Conservation (phyloP, 2,797 vertebrate genomes). For the Hypotaenidia okinawae region DNA sequence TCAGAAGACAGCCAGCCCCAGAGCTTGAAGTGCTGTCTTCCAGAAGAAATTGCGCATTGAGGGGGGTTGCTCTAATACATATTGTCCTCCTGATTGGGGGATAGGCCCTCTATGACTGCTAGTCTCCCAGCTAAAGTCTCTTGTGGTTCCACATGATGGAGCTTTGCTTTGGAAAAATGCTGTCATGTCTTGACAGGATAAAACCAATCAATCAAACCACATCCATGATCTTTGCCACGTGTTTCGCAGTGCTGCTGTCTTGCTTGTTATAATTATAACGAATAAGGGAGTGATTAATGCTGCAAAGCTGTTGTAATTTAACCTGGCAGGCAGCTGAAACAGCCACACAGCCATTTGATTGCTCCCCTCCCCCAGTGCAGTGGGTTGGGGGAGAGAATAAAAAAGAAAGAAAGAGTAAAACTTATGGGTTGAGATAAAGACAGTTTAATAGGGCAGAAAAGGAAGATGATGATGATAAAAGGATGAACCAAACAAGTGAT, state of each 20-base stretch:
- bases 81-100: slow-evolving; percentile 77
- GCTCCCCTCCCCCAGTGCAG: no score
- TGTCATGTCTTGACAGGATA: not conserved
- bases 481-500: no score
- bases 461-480: no score
- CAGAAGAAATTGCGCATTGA: slow-evolving; percentile 69
- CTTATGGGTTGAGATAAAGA: no score
- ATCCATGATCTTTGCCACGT: not conserved
- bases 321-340: no score
- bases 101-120: slow-evolving; percentile 74
- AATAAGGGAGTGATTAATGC: not conserved
- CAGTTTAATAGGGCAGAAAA: no score
- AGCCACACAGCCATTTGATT: no score
- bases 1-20: slow-evolving; percentile 69
- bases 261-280: not conserved
- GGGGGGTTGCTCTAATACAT: slow-evolving; percentile 80
- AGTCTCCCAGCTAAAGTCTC: slow-evolving; percentile 76
- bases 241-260: not conserved
- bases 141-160: slow-evolving; percentile 74
- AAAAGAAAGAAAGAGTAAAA: no score
- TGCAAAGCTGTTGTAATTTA: not conserved
- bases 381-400: no score
- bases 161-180: slow-evolving; percentile 75
- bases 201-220: not conserved
- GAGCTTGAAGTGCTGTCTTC: slow-evolving; percentile 68